phyloP scores from a whole-genome alignment of 2,888 invertebrate genomes.

The Orthosia cruda region DNA sequence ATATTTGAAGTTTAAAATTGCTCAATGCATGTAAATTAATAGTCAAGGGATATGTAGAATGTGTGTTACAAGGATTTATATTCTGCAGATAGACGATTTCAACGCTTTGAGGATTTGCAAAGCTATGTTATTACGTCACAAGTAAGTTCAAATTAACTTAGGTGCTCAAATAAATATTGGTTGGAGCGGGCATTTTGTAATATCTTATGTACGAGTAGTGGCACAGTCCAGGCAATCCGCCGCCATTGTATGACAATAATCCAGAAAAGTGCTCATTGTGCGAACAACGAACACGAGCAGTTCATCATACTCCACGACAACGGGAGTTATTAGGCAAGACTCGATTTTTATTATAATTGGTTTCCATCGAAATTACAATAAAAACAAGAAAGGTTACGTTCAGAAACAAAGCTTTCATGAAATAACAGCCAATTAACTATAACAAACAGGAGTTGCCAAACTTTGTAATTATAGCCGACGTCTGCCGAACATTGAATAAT shows the following conservation, averaged over 20 bases:
- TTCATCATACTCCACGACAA: not conserved
- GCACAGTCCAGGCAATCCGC: not conserved
- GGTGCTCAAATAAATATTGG: no score
- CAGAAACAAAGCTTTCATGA: conserved; percentile 20
- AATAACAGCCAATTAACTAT: conserved; percentile 10
- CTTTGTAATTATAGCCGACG: not conserved
- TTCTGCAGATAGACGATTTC: no score
- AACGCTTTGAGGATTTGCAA: no score
- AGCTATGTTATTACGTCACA: no score
- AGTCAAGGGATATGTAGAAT: no score
- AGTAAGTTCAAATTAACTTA: no score
- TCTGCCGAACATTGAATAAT: not conserved
- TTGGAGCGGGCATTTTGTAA: not conserved
- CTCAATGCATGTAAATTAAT: not conserved
- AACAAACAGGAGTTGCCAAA: conserved; percentile 25
- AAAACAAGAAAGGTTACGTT: not conserved
- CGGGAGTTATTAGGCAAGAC: not conserved
- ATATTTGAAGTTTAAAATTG: not conserved
- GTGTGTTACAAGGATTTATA: no score
- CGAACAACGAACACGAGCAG: not conserved
- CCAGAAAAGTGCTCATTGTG: conserved; percentile 9
- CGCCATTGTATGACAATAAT: conserved; percentile 31
- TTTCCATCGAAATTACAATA: conserved; percentile 20
- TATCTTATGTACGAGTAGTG: not conserved
- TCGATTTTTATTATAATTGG: conserved; percentile 39